Conservation (phyloP, 2,797 vertebrate species). For the Siniperca undulata region DNA sequence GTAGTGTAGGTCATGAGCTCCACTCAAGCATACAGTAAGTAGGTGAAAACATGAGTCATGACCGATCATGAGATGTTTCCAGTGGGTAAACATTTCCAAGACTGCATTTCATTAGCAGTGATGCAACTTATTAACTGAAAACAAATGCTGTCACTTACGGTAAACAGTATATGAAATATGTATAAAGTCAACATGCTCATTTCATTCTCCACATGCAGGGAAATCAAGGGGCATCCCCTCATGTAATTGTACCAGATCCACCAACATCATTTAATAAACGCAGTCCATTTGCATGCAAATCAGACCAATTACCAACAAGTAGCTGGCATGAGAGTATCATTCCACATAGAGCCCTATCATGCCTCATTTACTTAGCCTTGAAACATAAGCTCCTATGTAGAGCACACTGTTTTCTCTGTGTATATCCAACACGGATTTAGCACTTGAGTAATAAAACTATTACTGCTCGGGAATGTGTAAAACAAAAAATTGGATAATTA, state of each 20-base stretch:
- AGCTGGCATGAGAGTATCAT: slow-evolving; percentile 71
- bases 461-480: slow-evolving; percentile 49
- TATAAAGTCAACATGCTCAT: slow-evolving; percentile 18
- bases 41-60: slow-evolving; percentile 61
- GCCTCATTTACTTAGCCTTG: slow-evolving; percentile 77
- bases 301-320: slow-evolving; percentile 76
- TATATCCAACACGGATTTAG: slow-evolving; percentile 63
- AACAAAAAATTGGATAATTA: slow-evolving; percentile 57
- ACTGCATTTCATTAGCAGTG: not conserved
- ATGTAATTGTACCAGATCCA: slow-evolving; percentile 60
- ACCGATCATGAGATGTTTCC: slow-evolving; percentile 25
- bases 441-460: slow-evolving; percentile 58
- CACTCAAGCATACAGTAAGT: slow-evolving; percentile 54
- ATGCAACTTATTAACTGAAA: slow-evolving; percentile 28
- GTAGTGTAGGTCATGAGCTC: slow-evolving; percentile 71
- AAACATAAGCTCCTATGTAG: slow-evolving; percentile 71
- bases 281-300: slow-evolving; percentile 79
- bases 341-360: slow-evolving; percentile 70
- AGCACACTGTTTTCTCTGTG: slow-evolving; percentile 46
- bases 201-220: slow-evolving; percentile 11
- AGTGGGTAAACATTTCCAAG: slow-evolving; percentile 4
- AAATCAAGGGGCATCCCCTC: slow-evolving; percentile 45
- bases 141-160: slow-evolving; percentile 31
- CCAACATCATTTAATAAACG: slow-evolving; percentile 72
- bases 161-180: slow-evolving; percentile 4